Conservation (phyloP, 2,113 vertebrate genomes). For the Smithornis capensis region DNA sequence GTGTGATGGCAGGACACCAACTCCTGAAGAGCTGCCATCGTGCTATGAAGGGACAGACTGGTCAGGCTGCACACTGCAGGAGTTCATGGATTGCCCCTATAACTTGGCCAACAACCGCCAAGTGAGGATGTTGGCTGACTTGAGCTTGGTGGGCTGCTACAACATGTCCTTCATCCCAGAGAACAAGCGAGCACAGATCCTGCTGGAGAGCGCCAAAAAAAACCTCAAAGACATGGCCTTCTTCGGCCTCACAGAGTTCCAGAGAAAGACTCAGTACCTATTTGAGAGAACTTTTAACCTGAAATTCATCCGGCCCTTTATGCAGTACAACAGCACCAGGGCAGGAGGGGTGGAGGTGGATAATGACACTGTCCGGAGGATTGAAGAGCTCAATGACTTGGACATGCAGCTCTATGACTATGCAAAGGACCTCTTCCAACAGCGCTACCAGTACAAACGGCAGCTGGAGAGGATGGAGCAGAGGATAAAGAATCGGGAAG, state of each 20-base stretch:
- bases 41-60: conserved; percentile 98
- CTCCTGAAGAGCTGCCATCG: conserved; percentile 91
- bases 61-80: conserved; percentile 96
- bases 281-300: conserved; percentile 96
- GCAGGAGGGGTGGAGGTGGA: conserved; percentile 94
- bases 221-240: conserved; percentile 99
- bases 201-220: conserved; percentile 96
- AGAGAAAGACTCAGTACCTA: conserved; percentile 98
- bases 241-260: conserved; percentile 97
- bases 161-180: conserved; percentile 97
- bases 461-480: conserved; percentile 93
- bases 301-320: conserved; percentile 96
- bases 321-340: conserved; percentile 98
- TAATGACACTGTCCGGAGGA: conserved; percentile 87
- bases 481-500: conserved; percentile 86
- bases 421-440: conserved; percentile 96
- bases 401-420: conserved; percentile 99
- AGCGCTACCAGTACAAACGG: conserved; percentile 95
- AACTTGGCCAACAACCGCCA: conserved; percentile 97
- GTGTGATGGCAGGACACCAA: conserved; percentile 96
- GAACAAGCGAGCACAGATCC: conserved; percentile 91
- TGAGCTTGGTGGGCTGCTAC: conserved; percentile 98
- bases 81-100: conserved; percentile 99
- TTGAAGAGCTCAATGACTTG: conserved; percentile 96
- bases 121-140: conserved; percentile 95